Base-by-base conservation (phyloP, 2,888 invertebrate genomes). In the Tipula confusa region DNA sequence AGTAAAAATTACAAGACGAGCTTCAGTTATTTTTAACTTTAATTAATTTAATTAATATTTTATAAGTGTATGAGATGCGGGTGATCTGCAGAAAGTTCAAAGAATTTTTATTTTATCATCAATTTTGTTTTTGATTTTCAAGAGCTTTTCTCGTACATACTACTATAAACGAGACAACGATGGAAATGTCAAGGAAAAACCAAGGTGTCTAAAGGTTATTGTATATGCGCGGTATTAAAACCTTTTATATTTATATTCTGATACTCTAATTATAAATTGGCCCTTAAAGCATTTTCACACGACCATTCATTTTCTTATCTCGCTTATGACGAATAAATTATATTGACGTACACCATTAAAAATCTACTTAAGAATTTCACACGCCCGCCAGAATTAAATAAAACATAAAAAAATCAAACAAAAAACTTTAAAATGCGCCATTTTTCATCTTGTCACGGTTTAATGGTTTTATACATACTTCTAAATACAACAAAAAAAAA, bases 401-500 rank as follows among this genome's bases (percentile, higher is more conserved):
- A n/a, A n/a, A n/a, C n/a, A n/a, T n/a, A n/a, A n/a, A n/a, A n/a
- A n/a, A n/a, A n/a, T 18, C 18, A 24, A 64, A 18, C 18, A 64
- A 38, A 38, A 18, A 15, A 24, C 64, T 24, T 43, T 64, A 64
- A 64, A 64, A 64, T 24, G n/a, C 64, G 64, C 64, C 64, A 64
- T 64, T 64, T 64, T 64, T 64, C 64, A 64, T 64, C 24, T 64
- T 64, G 64, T 64, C 64, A 64, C 64, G 64, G 64, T 64, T 24
- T 64, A 64, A 64, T 64, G 64, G 24, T 2, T 64, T 64, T 24
- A 24, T 24, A 64, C 24, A 18, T 11, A 33, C 7, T 33, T 24
- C 7, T 43, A 43, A 2, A 9, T 64, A 64, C 64, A 24, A n/a
- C n/a, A 2, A 64, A 43, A 15, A n/a, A 43, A 43, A 43, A 43